phyloP scores from a whole-genome alignment of 2,113 vertebrate genomes.

The Pseudorectes ferrugineus region DNA sequence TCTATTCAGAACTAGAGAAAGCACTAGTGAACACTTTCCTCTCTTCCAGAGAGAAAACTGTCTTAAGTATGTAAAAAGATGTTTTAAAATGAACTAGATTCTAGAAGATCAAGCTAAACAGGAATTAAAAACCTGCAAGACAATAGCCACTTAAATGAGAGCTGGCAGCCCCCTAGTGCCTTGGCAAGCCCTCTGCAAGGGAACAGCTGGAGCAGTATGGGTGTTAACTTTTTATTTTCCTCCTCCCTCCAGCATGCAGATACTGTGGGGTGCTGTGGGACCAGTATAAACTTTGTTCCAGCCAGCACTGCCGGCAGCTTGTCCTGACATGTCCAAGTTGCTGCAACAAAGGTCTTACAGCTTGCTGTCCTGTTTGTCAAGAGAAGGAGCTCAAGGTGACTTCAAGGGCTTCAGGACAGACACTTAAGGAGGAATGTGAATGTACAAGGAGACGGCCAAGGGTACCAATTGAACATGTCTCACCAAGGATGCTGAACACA shows the following conservation, averaged over 20 bases:
- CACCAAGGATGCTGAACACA: not conserved
- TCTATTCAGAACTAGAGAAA: not conserved
- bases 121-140: not conserved
- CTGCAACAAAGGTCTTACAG: constrained; percentile 76
- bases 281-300: constrained; percentile 88
- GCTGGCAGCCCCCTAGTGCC: not conserved
- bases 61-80: not conserved
- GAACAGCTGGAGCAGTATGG: not conserved
- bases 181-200: not conserved
- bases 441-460: constrained; percentile 82
- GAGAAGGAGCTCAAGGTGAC: constrained; percentile 71
- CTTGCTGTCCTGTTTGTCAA: constrained; percentile 88
- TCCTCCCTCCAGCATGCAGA: constrained; percentile 80
- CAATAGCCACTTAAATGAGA: not conserved
- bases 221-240: constrained; percentile 7
- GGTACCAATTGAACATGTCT: constrained; percentile 77
- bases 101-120: not conserved
- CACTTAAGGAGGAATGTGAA: constrained; percentile 87
- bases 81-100: not conserved
- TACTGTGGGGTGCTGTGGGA: constrained; percentile 90
- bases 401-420: not conserved
- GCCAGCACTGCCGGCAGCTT: constrained; percentile 86
- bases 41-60: not conserved
- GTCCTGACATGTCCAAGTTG: constrained; percentile 85
- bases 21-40: not conserved